Percentiles rank a stretch among this genome's conserved stretches.
Conservation (phyloP, 2,113 vertebrate species). For the Tetrax tetrax region DNA sequence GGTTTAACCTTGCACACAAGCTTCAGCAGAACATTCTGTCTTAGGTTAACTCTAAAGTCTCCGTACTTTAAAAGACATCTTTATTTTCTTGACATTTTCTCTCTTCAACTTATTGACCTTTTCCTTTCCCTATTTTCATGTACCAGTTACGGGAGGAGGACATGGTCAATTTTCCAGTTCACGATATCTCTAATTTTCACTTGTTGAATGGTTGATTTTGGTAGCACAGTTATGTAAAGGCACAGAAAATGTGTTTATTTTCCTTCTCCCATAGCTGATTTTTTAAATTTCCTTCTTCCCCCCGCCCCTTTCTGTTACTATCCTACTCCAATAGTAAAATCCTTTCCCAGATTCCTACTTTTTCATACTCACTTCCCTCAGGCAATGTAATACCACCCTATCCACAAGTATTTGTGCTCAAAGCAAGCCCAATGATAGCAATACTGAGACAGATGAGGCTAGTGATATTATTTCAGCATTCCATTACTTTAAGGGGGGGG, state of each 20-base stretch:
- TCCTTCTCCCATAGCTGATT: neutral
- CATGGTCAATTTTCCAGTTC: neutral
- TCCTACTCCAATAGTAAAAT: neutral
- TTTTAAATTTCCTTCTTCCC: neutral
- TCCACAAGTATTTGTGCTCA: neutral
- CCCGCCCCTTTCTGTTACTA: neutral
- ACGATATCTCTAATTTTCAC: neutral
- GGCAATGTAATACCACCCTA: neutral
- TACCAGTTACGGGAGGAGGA: neutral
- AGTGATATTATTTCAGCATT: neutral
- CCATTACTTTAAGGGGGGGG: neutral
- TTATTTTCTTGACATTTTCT: neutral
- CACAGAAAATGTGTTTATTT: neutral
- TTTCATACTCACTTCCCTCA: neutral
- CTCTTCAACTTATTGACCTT: neutral
- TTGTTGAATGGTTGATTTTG: neutral
- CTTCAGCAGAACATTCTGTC: neutral
- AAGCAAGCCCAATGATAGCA: neutral
- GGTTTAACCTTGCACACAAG: conserved; percentile 1
- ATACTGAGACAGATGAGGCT: neutral
- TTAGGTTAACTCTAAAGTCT: neutral
- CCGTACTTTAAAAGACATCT: neutral
- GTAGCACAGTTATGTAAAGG: neutral
- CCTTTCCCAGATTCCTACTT: neutral
- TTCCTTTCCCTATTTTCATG: neutral